Percentiles rank a stretch among this genome's conserved stretches.
phyloP scores from a whole-genome alignment of 2,113 vertebrate genomes.

The Sporophila hypoxantha region DNA sequence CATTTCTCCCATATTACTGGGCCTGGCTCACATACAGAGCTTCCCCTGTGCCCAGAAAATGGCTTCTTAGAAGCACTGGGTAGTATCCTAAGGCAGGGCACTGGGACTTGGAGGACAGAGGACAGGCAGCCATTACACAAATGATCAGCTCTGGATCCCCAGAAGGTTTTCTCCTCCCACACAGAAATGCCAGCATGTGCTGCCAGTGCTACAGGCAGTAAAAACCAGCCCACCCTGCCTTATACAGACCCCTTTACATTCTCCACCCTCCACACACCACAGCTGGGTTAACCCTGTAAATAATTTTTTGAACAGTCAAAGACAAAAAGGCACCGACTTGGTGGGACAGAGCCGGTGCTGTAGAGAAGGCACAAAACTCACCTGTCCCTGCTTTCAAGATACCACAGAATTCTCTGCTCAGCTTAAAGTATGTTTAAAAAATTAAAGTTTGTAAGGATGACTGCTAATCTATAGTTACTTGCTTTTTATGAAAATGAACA shows the following conservation, averaged over 20 bases:
- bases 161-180: neutral
- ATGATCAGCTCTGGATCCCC: neutral
- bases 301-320: neutral
- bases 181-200: neutral
- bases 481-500: neutral
- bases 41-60: neutral
- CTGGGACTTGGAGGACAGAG: neutral
- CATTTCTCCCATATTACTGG: neutral
- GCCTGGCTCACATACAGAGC: neutral
- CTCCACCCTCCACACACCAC: neutral
- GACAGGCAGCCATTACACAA: accelerated
- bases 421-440: neutral
- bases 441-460: neutral
- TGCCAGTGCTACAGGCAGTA: neutral
- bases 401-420: neutral
- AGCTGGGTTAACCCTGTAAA: neutral
- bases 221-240: accelerated
- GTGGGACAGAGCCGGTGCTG: neutral
- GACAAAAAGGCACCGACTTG: neutral
- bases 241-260: neutral
- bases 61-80: accelerated
- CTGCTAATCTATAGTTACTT: neutral
- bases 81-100: neutral
- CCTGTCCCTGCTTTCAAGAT: neutral
- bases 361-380: neutral